Conservation (phyloP, 2,888 invertebrate species). For the Cerastis rubricosa region DNA sequence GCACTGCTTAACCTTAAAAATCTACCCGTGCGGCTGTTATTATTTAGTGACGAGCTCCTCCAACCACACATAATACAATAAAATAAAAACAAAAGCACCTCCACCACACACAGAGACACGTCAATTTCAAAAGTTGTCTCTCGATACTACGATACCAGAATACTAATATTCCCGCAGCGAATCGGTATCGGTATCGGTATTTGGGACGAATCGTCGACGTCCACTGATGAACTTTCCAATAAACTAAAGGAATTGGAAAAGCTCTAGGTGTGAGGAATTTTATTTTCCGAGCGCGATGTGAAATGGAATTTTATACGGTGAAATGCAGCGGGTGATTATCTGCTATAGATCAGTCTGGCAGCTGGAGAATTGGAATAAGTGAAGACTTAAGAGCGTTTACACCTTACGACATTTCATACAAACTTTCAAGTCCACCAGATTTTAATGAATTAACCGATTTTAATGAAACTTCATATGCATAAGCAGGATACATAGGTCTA, state of each 20-base stretch:
- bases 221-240: conserved; percentile 57
- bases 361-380: background rate
- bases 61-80: conserved; percentile 11
- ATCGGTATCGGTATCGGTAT: conserved; percentile 43
- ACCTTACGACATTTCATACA: too few relatives aligned
- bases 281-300: conserved; percentile 17
- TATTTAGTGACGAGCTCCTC: too few relatives aligned
- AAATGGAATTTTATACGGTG: conserved; percentile 44
- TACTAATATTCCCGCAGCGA: conserved; percentile 50
- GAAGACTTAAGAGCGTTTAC: too few relatives aligned
- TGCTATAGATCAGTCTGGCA: background rate
- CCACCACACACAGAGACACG: conserved; percentile 23
- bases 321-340: conserved; percentile 23
- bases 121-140: conserved; percentile 60
- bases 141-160: conserved; percentile 39
- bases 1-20: too few relatives aligned
- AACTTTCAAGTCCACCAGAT: too few relatives aligned
- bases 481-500: too few relatives aligned
- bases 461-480: too few relatives aligned
- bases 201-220: conserved; percentile 41
- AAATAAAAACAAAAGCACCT: conserved; percentile 28
- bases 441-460: too few relatives aligned
- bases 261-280: conserved; percentile 21
- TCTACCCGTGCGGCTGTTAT: too few relatives aligned
- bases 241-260: conserved; percentile 47